These are phyloP conservation scores for Saccostrea cuccullata DNA, from an alignment of 1,140 invertebrate species.

Conservation along the genomic window DNA sequence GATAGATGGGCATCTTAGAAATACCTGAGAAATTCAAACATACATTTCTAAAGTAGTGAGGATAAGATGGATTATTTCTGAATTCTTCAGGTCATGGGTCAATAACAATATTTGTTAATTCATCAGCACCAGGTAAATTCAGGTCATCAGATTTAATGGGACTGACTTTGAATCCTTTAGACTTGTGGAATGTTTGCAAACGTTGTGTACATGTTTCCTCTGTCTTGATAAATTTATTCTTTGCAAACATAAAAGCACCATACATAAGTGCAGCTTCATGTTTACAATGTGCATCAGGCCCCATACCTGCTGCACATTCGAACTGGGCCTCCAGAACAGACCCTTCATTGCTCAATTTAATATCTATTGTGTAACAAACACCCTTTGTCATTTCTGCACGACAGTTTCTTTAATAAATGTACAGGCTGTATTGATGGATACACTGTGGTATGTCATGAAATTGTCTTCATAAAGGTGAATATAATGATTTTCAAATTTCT, in stretches of 20 bases:
- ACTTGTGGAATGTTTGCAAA: slow-evolving; percentile 55
- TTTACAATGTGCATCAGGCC: no score
- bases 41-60: slow-evolving; percentile 45
- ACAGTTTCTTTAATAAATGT: no score
- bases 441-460: no score
- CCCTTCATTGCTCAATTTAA: no score
- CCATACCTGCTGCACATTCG: no score
- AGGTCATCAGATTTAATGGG: slow-evolving; percentile 48
- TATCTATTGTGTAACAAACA: no score
- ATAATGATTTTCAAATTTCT: no score
- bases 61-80: slow-evolving; percentile 33
- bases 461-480: no score
- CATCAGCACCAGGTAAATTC: slow-evolving; percentile 5
- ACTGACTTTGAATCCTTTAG: slow-evolving; percentile 47
- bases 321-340: no score
- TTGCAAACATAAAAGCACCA: neutral
- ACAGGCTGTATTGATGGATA: no score
- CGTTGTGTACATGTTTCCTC: slow-evolving; percentile 48
- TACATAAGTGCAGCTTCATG: neutral
- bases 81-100: slow-evolving; percentile 52
- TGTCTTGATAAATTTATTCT: slow-evolving; percentile 37
- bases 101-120: slow-evolving; percentile 41
- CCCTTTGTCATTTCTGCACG: no score
- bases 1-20: slow-evolving; percentile 50
- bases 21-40: slow-evolving; percentile 49